A percentile compares a stretch with the other conserved stretches of the same genome.
Evolutionary conservation across 2,113 vertebrate genomes (phyloP).

Genomic region (Ariopsis seemanni): DNA sequence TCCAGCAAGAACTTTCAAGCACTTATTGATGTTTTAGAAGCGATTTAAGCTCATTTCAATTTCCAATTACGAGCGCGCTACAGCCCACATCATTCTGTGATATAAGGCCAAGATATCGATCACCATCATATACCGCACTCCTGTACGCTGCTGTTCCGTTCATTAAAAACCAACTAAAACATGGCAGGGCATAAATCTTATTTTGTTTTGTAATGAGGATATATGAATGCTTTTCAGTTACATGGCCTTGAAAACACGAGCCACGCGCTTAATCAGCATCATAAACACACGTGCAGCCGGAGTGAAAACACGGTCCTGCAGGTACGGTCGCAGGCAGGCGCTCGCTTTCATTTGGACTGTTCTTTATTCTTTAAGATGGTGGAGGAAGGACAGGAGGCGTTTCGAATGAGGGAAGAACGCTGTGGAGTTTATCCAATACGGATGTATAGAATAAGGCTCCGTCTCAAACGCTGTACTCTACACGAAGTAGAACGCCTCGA

Average conservation of each 20-base stretch:
- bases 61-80: slow-evolving; percentile 60
- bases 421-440: too few species aligned
- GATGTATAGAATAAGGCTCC: too few species aligned
- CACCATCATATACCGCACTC: slow-evolving; percentile 9
- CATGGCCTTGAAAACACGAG: not conserved
- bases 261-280: not conserved
- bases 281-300: not conserved
- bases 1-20: slow-evolving; percentile 53
- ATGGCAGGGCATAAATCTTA: slow-evolving; percentile 29
- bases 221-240: slow-evolving; percentile 1
- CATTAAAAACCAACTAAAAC: slow-evolving; percentile 46
- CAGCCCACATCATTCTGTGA: slow-evolving; percentile 42
- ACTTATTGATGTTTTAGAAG: slow-evolving; percentile 62
- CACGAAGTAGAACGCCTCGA: too few species aligned
- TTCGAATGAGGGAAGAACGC: too few species aligned
- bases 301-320: not conserved
- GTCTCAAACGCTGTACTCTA: too few species aligned
- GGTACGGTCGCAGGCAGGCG: too few species aligned
- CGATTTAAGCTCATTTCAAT: slow-evolving; percentile 63
- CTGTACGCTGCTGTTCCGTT: slow-evolving; percentile 18
- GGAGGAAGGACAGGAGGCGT: not conserved
- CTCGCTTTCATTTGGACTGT: not conserved
- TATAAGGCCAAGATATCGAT: slow-evolving; percentile 45
- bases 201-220: slow-evolving; percentile 19
- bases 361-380: not conserved